Conservation (phyloP, 2,888 invertebrate species). For the Lamproptera curius region DNA sequence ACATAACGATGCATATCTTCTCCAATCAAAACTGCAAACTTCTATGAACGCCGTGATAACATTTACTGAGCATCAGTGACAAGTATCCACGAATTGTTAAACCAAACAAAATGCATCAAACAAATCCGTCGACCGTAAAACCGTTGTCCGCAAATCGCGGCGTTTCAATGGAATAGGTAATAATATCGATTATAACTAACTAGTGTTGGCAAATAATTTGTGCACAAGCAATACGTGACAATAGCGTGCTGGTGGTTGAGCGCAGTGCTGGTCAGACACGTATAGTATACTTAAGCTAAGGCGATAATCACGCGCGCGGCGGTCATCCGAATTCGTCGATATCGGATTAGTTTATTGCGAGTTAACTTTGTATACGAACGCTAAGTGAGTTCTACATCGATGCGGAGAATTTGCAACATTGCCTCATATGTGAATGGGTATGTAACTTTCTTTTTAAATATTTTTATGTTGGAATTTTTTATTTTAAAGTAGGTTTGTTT, state of each 20-base stretch:
- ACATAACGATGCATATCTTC: too few relatives aligned
- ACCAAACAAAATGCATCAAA: slow-evolving; percentile 6
- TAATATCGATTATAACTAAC: neutral
- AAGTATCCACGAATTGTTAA: slow-evolving; percentile 2
- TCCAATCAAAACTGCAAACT: too few relatives aligned
- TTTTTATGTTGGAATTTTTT: too few relatives aligned
- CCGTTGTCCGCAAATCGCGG: too few relatives aligned
- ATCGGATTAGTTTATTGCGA: neutral
- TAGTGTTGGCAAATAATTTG: slow-evolving; percentile 3
- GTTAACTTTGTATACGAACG: neutral
- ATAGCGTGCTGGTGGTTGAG: neutral
- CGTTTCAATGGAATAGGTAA: neutral
- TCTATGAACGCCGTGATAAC: neutral
- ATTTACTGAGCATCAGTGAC: neutral
- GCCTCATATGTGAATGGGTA: slow-evolving; percentile 8
- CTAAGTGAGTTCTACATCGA: neutral
- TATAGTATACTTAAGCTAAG: slow-evolving; percentile 39
- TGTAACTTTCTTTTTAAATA: neutral
- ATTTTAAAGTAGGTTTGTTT: too few relatives aligned
- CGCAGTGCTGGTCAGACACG: slow-evolving; percentile 19
- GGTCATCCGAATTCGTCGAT: neutral
- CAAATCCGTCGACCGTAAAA: too few relatives aligned
- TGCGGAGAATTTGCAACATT: neutral
- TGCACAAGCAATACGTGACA: slow-evolving; percentile 14
- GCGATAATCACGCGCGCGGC: slow-evolving; percentile 19